Evolutionary conservation across 2,797 vertebrate genomes (phyloP).

Genomic region (Pogonophryne albipinna): DNA sequence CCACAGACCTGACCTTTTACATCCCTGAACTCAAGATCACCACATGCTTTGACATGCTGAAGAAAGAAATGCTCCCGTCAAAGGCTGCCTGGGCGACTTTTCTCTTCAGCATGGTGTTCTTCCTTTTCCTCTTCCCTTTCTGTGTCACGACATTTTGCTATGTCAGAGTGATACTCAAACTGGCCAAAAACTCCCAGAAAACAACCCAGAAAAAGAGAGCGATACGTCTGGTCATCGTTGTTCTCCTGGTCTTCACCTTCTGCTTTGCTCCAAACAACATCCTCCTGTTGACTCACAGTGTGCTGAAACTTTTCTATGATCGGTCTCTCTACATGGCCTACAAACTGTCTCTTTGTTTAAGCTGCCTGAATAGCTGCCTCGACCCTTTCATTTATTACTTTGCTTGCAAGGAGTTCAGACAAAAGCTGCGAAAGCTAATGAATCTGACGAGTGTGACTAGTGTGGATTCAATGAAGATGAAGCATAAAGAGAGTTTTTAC

Average conservation of each 20-base stretch:
- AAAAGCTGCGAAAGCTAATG: constrained; percentile 85
- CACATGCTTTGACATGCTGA: constrained; percentile 94
- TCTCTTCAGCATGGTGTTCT: constrained; percentile 83
- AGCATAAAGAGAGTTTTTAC: constrained; percentile 81
- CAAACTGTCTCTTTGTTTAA: constrained; percentile 91
- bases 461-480: constrained; percentile 66
- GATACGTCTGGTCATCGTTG: constrained; percentile 83
- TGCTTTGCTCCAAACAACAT: constrained; percentile 95
- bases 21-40: constrained; percentile 85
- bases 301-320: constrained; percentile 82
- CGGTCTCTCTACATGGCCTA: constrained; percentile 89
- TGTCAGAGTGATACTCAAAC: constrained; percentile 85
- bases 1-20: constrained; percentile 87
- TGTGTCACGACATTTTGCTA: constrained; percentile 91
- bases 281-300: constrained; percentile 86
- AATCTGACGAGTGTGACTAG: constrained; percentile 67
- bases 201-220: constrained; percentile 85
- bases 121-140: constrained; percentile 92
- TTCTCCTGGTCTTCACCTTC: constrained; percentile 89
- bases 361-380: constrained; percentile 93
- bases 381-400: constrained; percentile 98
- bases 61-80: constrained; percentile 88
- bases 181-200: constrained; percentile 74
- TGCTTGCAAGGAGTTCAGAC: constrained; percentile 92
- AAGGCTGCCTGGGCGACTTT: constrained; percentile 86